Evolutionary conservation across 1,140 invertebrate genomes (phyloP), one percentile per base, ranked within the genome.

Genomic region (Choristoneura fumiferana): DNA sequence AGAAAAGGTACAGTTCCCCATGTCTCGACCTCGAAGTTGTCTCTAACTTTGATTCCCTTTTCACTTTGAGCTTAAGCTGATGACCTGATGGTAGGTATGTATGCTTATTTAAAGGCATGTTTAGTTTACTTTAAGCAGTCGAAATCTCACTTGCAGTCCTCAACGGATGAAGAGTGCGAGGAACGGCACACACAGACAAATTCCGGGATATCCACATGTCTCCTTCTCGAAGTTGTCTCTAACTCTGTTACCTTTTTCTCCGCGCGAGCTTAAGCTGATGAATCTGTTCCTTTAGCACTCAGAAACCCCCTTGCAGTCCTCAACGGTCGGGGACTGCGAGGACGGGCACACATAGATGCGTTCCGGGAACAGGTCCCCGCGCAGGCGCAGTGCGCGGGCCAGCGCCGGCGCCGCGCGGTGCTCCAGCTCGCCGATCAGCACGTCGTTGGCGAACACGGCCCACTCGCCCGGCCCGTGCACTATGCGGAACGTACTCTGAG

Each of bases 401-500:
- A 71, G 78, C 0, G 39, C 56, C 0, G 82, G 58, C 1, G 83
- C 54, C 1, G 76, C 82, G 4, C 85, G 70, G 49, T 71, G 58
- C 39, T 80, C 76, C 29, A 88, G 37, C 54, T 87, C 84, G 1
- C 85, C 85, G 5, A 88, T 77, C 4, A 84, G 72, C n/a, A 79
- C 8, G 57, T 72, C 73, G 49, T 84, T 77, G 0, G 79, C 69
- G 56, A 69, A 87, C 10, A 87, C 57, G 1, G 69, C 59, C 85
- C 85, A 88, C 29, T 79, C 78, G 17, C 15, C 18, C 1, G 72
- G 18, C 0, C 71, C 69, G 8, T 78, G 73, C n/a, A 85, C 63
- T 52, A 88, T 71, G 10, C 81, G 72, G 54, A 88, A 65, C 34
- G 72, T 80, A 10, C 66, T 70, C 85, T 88, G 70, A n/a, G 70